A percentile compares a stretch with the other conserved stretches of the same genome.
These are phyloP conservation scores for Herpailurus yagouaroundi DNA, from an alignment of 2,113 vertebrate species.

Conservation along the genomic window DNA sequence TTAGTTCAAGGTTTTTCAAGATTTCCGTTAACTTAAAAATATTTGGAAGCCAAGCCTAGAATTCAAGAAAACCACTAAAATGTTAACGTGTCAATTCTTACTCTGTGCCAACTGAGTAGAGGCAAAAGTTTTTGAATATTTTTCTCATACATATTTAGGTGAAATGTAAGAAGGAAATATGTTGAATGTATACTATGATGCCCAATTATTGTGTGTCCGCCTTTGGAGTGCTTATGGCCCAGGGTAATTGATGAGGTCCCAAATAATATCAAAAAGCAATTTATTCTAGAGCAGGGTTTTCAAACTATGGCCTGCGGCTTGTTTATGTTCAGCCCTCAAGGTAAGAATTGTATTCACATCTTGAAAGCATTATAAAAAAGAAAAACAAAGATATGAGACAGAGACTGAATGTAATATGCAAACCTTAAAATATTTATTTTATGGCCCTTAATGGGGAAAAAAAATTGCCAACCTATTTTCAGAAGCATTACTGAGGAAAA, in stretches of 20 bases:
- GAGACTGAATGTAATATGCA: neutral
- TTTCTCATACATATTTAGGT: neutral
- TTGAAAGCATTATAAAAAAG: neutral
- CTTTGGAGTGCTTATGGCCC: neutral
- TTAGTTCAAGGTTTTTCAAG: neutral
- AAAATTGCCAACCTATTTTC: neutral
- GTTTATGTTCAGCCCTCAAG: neutral
- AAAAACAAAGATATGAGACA: neutral
- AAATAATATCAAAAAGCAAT: neutral
- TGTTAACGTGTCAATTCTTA: neutral
- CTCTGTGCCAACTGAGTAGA: neutral
- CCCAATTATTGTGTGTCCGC: neutral
- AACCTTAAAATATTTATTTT: neutral
- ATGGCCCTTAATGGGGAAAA: neutral
- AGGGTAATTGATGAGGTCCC: neutral
- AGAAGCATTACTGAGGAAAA: neutral
- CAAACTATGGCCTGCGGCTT: neutral
- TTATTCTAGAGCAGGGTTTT: neutral
- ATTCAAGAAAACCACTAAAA: neutral
- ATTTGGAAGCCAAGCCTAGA: neutral
- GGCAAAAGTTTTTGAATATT: neutral
- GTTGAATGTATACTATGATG: neutral
- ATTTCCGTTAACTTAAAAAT: constrained; percentile 6
- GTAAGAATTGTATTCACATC: neutral
- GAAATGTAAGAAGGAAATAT: neutral